phyloP scores from a whole-genome alignment of 2,113 vertebrate genomes.

The Butorides virescens region DNA sequence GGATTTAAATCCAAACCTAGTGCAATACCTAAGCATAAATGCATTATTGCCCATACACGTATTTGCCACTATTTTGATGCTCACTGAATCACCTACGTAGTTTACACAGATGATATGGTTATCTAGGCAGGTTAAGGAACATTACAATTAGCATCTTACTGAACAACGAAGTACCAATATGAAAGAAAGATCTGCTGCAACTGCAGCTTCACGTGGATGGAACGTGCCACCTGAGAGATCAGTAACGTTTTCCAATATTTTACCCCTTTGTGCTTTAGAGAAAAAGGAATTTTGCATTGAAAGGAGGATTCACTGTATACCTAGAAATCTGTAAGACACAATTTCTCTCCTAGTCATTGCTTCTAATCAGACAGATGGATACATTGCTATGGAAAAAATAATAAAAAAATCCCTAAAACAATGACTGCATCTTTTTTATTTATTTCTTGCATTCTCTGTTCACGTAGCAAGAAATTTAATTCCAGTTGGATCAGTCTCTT shows the following conservation, averaged over 20 bases:
- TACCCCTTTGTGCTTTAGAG: neutral
- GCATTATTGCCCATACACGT: neutral
- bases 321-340: constrained; percentile 41
- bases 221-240: neutral
- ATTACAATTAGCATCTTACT: neutral
- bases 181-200: neutral
- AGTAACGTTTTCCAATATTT: constrained; percentile 17
- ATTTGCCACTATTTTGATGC: neutral
- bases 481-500: constrained; percentile 73
- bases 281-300: constrained; percentile 21
- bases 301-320: neutral
- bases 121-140: neutral
- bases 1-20: neutral
- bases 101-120: neutral
- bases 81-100: neutral
- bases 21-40: neutral
- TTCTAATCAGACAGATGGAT: constrained; percentile 75
- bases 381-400: constrained; percentile 62
- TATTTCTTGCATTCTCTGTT: constrained; percentile 76
- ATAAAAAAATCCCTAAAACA: constrained; percentile 66
- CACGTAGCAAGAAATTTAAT: constrained; percentile 81
- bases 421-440: constrained; percentile 72
- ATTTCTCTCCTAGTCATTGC: constrained; percentile 52
- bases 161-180: neutral
- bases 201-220: neutral